A percentile compares a stretch with the other conserved stretches of the same genome.
phyloP scores from a whole-genome alignment of 2,797 vertebrate genomes.

The Ptychobarbus kaznakovi region DNA sequence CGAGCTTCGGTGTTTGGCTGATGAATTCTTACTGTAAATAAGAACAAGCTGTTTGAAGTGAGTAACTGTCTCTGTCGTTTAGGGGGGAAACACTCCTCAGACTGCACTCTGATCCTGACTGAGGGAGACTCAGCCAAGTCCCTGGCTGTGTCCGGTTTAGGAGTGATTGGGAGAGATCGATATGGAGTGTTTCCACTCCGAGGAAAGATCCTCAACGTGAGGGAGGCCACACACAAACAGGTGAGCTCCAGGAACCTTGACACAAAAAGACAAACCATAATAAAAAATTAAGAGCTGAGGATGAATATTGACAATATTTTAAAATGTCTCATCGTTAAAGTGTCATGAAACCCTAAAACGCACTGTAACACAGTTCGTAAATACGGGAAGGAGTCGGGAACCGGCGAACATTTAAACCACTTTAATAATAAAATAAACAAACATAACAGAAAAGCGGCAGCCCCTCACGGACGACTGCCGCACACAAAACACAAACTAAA shows the following conservation, averaged over 20 bases:
- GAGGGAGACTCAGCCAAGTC: conserved; percentile 92
- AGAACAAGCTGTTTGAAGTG: background rate
- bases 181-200: conserved; percentile 90
- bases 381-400: too few relatives aligned
- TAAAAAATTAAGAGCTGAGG: background rate
- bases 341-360: too few relatives aligned
- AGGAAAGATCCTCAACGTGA: conserved; percentile 92
- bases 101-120: conserved; percentile 91
- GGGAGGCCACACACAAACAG: conserved; percentile 92
- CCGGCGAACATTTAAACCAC: too few relatives aligned
- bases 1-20: background rate
- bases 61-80: background rate
- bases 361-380: too few relatives aligned
- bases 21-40: background rate
- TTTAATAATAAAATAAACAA: too few relatives aligned
- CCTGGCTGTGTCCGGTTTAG: conserved; percentile 88
- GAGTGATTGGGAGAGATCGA: conserved; percentile 88
- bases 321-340: background rate
- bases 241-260: conserved; percentile 63
- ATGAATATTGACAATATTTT: background rate
- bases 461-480: too few relatives aligned
- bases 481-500: too few relatives aligned
- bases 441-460: too few relatives aligned
- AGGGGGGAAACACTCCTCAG: conserved; percentile 97
- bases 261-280: background rate